Conservation (phyloP, 2,888 invertebrate species). For the Alitta virens region DNA sequence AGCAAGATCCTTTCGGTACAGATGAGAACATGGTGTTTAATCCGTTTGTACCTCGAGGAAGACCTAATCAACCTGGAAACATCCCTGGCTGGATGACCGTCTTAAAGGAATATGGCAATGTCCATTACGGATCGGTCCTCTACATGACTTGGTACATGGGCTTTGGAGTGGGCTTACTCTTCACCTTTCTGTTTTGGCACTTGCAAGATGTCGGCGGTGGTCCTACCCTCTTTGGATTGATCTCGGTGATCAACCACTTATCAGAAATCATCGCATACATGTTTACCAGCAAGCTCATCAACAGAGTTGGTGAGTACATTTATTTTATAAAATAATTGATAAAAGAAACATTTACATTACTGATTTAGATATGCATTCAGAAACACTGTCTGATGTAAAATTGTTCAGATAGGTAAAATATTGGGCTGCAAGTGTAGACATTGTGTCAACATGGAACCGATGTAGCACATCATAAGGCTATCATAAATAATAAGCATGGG, state of each 20-base stretch:
- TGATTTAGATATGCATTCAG: too few species aligned
- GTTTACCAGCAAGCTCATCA: conserved; percentile 92
- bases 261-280: conserved; percentile 98
- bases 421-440: too few species aligned
- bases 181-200: conserved; percentile 99
- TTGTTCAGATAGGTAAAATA: too few species aligned
- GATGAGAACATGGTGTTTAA: conserved; percentile 13
- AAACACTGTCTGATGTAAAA: too few species aligned
- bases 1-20: background rate
- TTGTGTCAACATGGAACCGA: too few species aligned
- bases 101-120: conserved; percentile 81
- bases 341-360: too few species aligned
- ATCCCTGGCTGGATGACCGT: conserved; percentile 80
- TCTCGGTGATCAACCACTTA: conserved; percentile 97
- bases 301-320: conserved; percentile 73
- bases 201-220: conserved; percentile 83
- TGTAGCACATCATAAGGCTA: too few species aligned
- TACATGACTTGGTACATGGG: conserved; percentile 99
- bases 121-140: conserved; percentile 72
- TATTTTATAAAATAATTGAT: too few species aligned
- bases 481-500: too few species aligned
- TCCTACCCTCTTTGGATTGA: conserved; percentile 95
- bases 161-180: conserved; percentile 96
- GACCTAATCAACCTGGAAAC: conserved; percentile 30
- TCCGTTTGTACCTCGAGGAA: conserved; percentile 30